Evolutionary conservation across 2,797 vertebrate genomes (phyloP), one percentile per base, ranked within the genome.

Genomic region (Carapus acus): DNA sequence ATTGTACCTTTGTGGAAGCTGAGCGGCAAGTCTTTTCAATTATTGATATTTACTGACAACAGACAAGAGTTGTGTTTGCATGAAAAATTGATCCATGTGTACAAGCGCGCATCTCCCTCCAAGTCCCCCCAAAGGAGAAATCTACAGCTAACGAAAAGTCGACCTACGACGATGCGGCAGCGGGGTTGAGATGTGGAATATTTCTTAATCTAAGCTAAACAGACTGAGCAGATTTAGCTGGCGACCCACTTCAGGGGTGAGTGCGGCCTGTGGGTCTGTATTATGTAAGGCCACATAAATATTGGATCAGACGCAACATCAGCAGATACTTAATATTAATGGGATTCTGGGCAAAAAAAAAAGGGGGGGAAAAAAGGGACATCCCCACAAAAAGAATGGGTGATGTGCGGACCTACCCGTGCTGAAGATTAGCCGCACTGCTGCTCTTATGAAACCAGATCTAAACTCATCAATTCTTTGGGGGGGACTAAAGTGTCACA

Each of bases 291-390:
- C 4, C 14, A 7, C 14, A 36, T 36, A 36, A 36, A 36, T 36
- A 36, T 36, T 36, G 34, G 12, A 36, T 36, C 34, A 36, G 34
- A 36, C 34, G 34, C 34, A 33, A 33, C 12, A 33, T 33, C 31
- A 33, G 31, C 31, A 36, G 34, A 36, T 36, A 36, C 34, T 36
- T 15, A 36, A 36, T 36, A 36, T 36, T 36, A 36, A 36, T 36
- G 34, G 34, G 7, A 36, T 36, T 15, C n/a, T 13, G 8, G 31
- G 31, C 31, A 9, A 33, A 33, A n/a, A n/a, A n/a, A n/a, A n/a
- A n/a, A n/a, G n/a, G n/a, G n/a, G n/a, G n/a, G n/a, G n/a, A n/a
- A 33, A 33, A 4, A 7, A 9, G 31, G 34, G 34, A 36, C 34
- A 36, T 36, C 12, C 12, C 34, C 34, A 36, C 14, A 36, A 36